phyloP scores from a whole-genome alignment of 1,140 invertebrate species.

The Uloborus diversus region DNA sequence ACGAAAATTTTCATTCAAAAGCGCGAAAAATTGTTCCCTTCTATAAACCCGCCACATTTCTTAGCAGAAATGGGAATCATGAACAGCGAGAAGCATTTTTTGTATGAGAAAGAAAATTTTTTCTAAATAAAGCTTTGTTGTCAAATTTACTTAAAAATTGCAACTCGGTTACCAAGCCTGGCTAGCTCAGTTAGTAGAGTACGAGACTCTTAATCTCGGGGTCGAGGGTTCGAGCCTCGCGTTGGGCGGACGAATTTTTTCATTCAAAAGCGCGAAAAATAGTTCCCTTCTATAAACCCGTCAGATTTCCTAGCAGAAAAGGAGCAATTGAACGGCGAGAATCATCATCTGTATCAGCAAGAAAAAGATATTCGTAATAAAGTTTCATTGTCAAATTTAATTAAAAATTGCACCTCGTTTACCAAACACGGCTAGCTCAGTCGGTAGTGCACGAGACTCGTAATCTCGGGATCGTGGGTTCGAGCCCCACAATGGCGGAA shows the following conservation, averaged over 20 bases:
- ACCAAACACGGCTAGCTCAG: not conserved
- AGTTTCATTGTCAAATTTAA: not conserved
- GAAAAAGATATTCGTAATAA: not conserved
- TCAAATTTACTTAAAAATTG: not conserved
- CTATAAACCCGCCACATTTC: not conserved
- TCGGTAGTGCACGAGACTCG: conserved; percentile 90
- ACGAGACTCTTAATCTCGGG: not conserved
- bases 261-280: not conserved
- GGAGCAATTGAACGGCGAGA: not conserved
- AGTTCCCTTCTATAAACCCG: not conserved
- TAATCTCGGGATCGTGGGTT: conserved; percentile 91
- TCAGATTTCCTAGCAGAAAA: not conserved
- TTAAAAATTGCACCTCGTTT: not conserved
- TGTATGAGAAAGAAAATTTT: not conserved
- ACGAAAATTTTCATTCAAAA: conserved; percentile 57
- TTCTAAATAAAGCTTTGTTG: not conserved
- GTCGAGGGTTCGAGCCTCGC: conserved; percentile 72
- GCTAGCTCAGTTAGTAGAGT: conserved; percentile 66
- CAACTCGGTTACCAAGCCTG: conserved; percentile 57
- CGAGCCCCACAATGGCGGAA: conserved; percentile 85
- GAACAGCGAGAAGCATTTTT: not conserved
- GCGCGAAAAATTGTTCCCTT: not conserved
- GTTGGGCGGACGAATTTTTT: conserved; percentile 73
- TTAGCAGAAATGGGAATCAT: not conserved
- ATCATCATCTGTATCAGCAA: not conserved